Evolutionary conservation across 2,888 invertebrate species (phyloP).

Genomic region (Clitarchus hookeri): DNA sequence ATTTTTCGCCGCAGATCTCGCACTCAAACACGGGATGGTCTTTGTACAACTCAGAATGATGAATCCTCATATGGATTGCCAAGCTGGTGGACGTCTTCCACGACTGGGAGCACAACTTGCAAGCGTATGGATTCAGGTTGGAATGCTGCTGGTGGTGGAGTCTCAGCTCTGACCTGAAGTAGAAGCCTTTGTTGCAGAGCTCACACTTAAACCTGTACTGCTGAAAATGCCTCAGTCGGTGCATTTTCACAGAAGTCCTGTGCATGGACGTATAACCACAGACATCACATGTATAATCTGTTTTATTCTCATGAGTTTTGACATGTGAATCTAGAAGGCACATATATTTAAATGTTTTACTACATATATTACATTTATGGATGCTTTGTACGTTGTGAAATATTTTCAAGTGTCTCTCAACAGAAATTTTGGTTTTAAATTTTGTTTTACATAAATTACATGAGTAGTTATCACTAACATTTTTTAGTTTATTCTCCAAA

Average conservation of each 20-base stretch:
- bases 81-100: background rate
- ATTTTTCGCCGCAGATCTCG: background rate
- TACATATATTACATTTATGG: constrained; percentile 29
- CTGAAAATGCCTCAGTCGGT: constrained; percentile 40
- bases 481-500: background rate
- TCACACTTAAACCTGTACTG: constrained; percentile 44
- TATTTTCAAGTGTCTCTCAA: background rate
- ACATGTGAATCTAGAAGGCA: constrained; percentile 29
- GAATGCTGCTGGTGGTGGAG: constrained; percentile 36
- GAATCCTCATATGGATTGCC: background rate
- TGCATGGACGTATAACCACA: constrained; percentile 38
- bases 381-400: background rate
- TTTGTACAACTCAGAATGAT: background rate
- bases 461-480: background rate
- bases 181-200: constrained; percentile 46
- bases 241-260: constrained; percentile 36
- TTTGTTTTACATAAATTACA: background rate
- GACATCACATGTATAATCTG: constrained; percentile 35
- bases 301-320: constrained; percentile 39
- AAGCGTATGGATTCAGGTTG: constrained; percentile 32
- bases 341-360: constrained; percentile 28
- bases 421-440: constrained; percentile 6
- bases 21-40: background rate
- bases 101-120: constrained; percentile 32
- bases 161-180: constrained; percentile 29